Percentiles rank a stretch among this genome's conserved stretches.
These are phyloP conservation scores for Calidris pugnax DNA, from an alignment of 2,113 vertebrate genomes.

Conservation along the genomic window DNA sequence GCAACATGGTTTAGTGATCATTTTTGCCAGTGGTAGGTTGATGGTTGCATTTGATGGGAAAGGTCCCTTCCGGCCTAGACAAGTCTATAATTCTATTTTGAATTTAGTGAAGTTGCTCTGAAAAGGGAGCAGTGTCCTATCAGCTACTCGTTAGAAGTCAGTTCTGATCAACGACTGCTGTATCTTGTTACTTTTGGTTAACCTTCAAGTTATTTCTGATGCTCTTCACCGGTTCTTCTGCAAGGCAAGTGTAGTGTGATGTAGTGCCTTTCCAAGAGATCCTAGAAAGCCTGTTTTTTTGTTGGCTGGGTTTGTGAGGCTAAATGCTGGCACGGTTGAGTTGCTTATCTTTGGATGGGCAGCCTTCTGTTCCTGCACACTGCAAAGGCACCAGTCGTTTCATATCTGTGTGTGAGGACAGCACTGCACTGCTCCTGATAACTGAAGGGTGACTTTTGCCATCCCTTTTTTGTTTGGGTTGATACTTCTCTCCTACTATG, in stretches of 20 bases:
- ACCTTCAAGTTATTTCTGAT: neutral
- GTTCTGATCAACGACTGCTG: neutral
- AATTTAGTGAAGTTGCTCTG: neutral
- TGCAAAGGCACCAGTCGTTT: neutral
- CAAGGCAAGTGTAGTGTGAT: neutral
- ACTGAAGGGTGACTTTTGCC: neutral
- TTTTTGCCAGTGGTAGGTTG: too few relatives aligned
- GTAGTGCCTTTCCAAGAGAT: neutral
- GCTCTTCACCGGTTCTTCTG: neutral
- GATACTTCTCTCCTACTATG: neutral
- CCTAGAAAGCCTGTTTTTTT: neutral
- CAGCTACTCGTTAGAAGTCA: neutral
- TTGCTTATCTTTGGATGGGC: neutral
- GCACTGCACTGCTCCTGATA: neutral
- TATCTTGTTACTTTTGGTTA: neutral
- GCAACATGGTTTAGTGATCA: too few relatives aligned
- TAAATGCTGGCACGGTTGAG: neutral
- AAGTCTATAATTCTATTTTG: neutral
- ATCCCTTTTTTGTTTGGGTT: neutral
- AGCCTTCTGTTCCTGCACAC: neutral
- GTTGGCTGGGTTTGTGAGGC: neutral
- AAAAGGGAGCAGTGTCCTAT: neutral
- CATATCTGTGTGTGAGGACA: neutral
- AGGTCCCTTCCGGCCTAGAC: too few relatives aligned
- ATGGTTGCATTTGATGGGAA: too few relatives aligned